Base-by-base conservation (phyloP, 2,113 vertebrate species). In the Chamaetylas fuelleborni region DNA sequence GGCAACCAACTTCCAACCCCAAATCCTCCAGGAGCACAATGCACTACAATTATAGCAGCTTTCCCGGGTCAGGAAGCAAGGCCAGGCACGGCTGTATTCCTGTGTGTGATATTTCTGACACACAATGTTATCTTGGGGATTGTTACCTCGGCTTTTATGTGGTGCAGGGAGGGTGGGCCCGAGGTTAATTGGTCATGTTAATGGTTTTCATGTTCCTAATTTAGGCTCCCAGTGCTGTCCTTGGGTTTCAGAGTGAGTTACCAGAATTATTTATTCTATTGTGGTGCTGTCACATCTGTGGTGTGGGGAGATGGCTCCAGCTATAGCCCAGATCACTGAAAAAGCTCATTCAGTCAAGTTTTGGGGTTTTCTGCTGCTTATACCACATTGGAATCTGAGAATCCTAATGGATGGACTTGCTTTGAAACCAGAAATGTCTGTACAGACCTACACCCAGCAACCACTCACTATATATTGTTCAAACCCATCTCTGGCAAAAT, bases 51-150 rank as follows among this genome's bases (percentile, higher is more conserved):
- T 94, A 53, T 4, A 94, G 95, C 87, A 86, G 94, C 84, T 80
- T 77, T 77, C 81, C 84, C 3, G 1, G 71, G 66, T 66, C 96
- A 96, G 94, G 92, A 96, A 96, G 36, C 79, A 8, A 91, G 67
- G 5, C 6, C 81, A 71, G 80, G 3, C 50, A 20, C 58, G 54
- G 88, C 83, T 29, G 67, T 77, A 28, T 86, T 94, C 88, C 91
- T 87, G 94, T 84, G 86, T 86, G 90, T 76, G 93, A 71, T 95
- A 96, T 96, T 96, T 95, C 61, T 93, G 93, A 94, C 93, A 91
- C 96, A 96, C 96, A 96, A 95, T 96, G 93, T 95, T 95, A 95
- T 95, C 94, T 94, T 33, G 87, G 83, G 70, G 50, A 62, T 93
- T 92, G 90, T 93, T 91, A 34, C 12, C 1, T 93, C 8, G 18